Conservation (phyloP, 2,797 vertebrate species). For the Scyliorhinus canicula region DNA sequence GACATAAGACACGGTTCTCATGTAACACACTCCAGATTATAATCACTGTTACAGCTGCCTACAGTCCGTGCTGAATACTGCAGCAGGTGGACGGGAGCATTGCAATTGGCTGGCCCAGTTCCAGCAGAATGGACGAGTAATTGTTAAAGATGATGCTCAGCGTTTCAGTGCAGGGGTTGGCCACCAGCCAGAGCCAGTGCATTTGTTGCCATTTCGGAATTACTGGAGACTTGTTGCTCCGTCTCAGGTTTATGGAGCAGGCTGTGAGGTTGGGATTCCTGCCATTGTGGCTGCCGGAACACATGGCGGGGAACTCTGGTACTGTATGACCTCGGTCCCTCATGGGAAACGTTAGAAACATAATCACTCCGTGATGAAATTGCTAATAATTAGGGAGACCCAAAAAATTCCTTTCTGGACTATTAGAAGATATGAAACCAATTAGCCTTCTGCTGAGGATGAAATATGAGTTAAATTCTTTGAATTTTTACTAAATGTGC, state of each 20-base stretch:
- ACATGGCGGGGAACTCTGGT: background rate
- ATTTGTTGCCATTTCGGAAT: background rate
- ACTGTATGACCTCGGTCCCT: background rate
- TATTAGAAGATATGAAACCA: conserved; percentile 6
- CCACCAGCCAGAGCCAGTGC: background rate
- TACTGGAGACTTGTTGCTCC: conserved; percentile 20
- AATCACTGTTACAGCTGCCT: conserved; percentile 30
- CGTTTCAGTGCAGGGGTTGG: background rate
- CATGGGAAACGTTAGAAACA: conserved; percentile 3
- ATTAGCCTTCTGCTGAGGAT: background rate
- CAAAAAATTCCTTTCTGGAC: background rate
- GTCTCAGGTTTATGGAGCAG: background rate
- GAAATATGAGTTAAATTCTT: conserved; percentile 16
- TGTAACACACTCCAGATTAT: conserved; percentile 33
- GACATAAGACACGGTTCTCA: conserved; percentile 21
- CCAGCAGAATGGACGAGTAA: conserved; percentile 12
- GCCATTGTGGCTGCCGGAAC: background rate
- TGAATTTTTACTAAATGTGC: background rate
- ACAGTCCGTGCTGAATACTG: background rate
- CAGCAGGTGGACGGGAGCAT: background rate
- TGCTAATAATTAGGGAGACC: background rate
- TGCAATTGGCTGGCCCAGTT: conserved; percentile 3
- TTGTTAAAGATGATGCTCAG: background rate
- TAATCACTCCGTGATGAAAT: background rate
- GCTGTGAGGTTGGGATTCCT: background rate